Evolutionary conservation across 1,140 invertebrate species (phyloP).

Genomic region (Bombus affinis): DNA sequence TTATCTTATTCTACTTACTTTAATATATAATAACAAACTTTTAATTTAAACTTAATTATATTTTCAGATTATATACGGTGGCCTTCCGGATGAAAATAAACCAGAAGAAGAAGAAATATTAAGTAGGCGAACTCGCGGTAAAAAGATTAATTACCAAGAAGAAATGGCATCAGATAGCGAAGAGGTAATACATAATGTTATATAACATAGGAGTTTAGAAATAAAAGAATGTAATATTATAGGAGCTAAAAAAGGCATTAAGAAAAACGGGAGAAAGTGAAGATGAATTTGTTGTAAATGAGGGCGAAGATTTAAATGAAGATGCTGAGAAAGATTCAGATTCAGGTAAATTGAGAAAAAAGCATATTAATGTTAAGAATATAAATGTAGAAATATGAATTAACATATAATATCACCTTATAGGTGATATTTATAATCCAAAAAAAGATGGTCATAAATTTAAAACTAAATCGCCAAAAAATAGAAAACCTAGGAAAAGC

Average conservation of each 20-base stretch:
- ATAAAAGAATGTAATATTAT: conserved; percentile 22
- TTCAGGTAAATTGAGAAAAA: conserved; percentile 72
- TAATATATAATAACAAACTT: neutral
- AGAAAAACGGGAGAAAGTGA: conserved; percentile 83
- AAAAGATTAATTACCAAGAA: conserved; percentile 89
- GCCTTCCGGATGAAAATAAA: conserved; percentile 82
- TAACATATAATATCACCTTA: conserved; percentile 43
- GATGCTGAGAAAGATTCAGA: conserved; percentile 81
- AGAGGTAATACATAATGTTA: conserved; percentile 80
- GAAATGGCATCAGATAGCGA: conserved; percentile 86
- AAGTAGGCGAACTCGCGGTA: conserved; percentile 85
- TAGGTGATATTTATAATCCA: conserved; percentile 79
- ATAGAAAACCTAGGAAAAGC: conserved; percentile 74
- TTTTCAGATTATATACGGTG: conserved; percentile 83
- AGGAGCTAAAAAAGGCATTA: conserved; percentile 81
- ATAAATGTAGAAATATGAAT: neutral
- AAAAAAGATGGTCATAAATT: conserved; percentile 75
- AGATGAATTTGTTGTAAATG: conserved; percentile 83
- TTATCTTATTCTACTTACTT: neutral
- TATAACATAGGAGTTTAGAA: neutral
- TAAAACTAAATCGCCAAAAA: conserved; percentile 75
- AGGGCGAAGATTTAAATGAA: conserved; percentile 82
- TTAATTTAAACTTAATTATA: neutral
- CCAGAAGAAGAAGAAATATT: conserved; percentile 80
- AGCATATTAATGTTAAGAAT: neutral